phyloP scores from a whole-genome alignment of 2,797 vertebrate species.

The Sebastes steindachneri region DNA sequence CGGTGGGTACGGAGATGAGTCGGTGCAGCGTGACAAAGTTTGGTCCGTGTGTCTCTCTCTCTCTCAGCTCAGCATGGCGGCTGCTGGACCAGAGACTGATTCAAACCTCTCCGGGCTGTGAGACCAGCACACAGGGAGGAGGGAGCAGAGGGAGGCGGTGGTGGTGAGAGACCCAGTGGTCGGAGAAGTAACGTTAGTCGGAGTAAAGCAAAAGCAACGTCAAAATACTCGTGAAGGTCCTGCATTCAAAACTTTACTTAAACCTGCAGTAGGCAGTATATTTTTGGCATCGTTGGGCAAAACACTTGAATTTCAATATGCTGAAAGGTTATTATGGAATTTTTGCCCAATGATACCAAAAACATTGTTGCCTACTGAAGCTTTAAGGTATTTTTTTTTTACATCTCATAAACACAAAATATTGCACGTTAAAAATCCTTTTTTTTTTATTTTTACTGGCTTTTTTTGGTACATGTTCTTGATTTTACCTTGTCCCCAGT shows the following conservation, averaged over 20 bases:
- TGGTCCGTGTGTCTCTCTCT: constrained; percentile 37
- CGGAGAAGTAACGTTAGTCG: neutral
- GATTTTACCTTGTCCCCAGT: too few relatives aligned
- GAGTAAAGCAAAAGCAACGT: neutral
- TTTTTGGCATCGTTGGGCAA: too few relatives aligned
- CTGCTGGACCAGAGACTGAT: constrained; percentile 68
- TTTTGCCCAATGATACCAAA: too few relatives aligned
- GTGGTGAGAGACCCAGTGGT: neutral
- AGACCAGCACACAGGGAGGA: constrained; percentile 49
- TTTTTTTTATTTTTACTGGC: too few relatives aligned
- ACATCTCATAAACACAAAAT: too few relatives aligned
- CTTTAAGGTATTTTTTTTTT: too few relatives aligned
- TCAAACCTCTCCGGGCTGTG: constrained; percentile 68
- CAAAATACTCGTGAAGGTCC: neutral
- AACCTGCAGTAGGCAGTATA: too few relatives aligned
- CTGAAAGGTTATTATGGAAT: too few relatives aligned
- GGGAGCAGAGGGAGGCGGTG: neutral
- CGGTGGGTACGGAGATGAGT: constrained; percentile 32
- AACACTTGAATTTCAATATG: too few relatives aligned
- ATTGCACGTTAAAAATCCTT: too few relatives aligned
- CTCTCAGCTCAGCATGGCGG: constrained; percentile 84
- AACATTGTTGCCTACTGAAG: too few relatives aligned
- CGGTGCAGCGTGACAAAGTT: constrained; percentile 77
- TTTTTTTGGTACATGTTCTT: too few relatives aligned
- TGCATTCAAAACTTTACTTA: neutral